Conservation (phyloP, 2,888 invertebrate genomes). For the Idaea aversata region DNA sequence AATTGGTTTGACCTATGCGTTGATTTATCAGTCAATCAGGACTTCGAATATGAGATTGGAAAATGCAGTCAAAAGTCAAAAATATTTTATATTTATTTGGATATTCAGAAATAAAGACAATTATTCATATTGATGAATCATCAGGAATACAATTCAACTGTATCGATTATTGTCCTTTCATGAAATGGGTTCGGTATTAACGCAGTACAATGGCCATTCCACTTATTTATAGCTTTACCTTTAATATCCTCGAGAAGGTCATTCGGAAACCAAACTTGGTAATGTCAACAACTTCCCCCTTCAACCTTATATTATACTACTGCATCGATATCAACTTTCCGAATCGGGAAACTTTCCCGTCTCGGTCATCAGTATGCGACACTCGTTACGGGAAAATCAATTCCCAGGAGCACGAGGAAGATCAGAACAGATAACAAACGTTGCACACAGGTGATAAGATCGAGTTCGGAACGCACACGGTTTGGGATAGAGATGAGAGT, state of each 20-base stretch:
- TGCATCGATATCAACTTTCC: conserved; percentile 35
- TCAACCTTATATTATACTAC: conserved; percentile 33
- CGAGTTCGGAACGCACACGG: conserved; percentile 37
- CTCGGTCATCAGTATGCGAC: conserved; percentile 47
- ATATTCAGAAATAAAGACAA: conserved; percentile 3
- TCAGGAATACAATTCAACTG: conserved; percentile 5
- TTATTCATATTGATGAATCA: conserved; percentile 9
- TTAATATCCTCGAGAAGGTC: conserved; percentile 41
- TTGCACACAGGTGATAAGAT: conserved; percentile 29
- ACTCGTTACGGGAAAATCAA: conserved; percentile 38
- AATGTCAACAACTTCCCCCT: conserved; percentile 44
- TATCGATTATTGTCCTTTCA: conserved; percentile 9
- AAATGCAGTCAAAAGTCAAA: neutral
- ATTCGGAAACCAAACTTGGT: conserved; percentile 41
- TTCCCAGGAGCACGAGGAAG: conserved; percentile 31
- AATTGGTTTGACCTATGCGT: too few species aligned
- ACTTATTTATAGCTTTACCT: conserved; percentile 35
- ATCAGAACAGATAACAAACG: conserved; percentile 18
- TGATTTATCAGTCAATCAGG: too few species aligned
- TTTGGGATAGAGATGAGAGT: conserved; percentile 41
- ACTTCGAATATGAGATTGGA: neutral
- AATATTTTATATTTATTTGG: neutral
- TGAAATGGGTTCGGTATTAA: conserved; percentile 32
- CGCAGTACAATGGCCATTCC: conserved; percentile 27
- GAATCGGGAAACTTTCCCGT: conserved; percentile 47